Conservation (phyloP, 2,113 vertebrate species). For the Hyaena hyaena region DNA sequence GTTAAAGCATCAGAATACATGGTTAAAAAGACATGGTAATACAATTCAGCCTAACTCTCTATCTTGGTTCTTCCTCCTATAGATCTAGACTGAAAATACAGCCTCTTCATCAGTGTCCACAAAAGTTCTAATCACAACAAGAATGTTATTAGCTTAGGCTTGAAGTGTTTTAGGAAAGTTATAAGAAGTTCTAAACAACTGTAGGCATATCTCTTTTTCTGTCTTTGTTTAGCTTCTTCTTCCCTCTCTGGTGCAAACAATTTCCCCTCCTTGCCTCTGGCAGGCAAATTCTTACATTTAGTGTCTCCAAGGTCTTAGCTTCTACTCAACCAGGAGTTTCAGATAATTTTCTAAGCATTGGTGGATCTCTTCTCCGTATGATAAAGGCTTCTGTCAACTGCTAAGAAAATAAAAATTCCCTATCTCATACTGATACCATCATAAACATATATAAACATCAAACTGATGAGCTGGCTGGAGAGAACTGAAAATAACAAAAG, state of each 20-base stretch:
- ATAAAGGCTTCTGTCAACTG: not conserved
- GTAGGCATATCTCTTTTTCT: not conserved
- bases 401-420: slow-evolving; percentile 33
- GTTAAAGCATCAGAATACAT: not conserved
- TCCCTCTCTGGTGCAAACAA: not conserved
- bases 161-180: not conserved
- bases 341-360: not conserved
- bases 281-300: not conserved
- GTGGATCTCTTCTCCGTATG: not conserved
- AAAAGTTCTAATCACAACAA: not conserved
- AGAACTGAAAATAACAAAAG: slow-evolving; percentile 15
- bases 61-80: not conserved
- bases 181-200: not conserved
- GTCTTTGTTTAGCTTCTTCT: not conserved
- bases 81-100: not conserved
- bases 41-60: not conserved
- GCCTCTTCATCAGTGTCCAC: not conserved
- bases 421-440: slow-evolving; percentile 3
- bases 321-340: not conserved
- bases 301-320: not conserved
- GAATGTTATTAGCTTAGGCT: not conserved
- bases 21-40: not conserved
- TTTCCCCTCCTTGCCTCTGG: not conserved
- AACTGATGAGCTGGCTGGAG: slow-evolving; percentile 18
- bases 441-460: slow-evolving; percentile 25